Percentiles rank a stretch among this genome's conserved stretches.
phyloP scores from a whole-genome alignment of 2,797 vertebrate genomes.

The Phoxinus dragarum region DNA sequence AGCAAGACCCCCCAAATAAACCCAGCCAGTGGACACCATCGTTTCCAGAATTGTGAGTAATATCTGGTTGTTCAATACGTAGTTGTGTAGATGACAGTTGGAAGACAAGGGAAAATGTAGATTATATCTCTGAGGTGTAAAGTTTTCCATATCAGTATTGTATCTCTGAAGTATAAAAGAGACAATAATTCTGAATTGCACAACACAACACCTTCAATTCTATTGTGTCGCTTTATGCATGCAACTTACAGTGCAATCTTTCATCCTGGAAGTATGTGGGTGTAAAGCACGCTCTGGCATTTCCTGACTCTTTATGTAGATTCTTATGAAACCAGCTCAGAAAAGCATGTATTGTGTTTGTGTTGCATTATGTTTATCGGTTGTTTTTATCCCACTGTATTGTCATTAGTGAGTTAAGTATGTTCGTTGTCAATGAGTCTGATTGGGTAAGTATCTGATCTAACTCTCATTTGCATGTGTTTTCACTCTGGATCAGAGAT shows the following conservation, averaged over 20 bases:
- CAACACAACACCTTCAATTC: neutral
- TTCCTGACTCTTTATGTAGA: constrained; percentile 28
- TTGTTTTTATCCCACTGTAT: neutral
- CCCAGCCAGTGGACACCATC: constrained; percentile 61
- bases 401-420: neutral
- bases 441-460: neutral
- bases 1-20: constrained; percentile 63
- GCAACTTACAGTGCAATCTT: neutral
- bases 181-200: neutral
- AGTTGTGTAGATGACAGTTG: neutral
- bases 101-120: neutral
- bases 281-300: constrained; percentile 25
- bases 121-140: neutral
- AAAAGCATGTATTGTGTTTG: too few species aligned
- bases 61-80: neutral
- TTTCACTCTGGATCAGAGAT: constrained; percentile 32
- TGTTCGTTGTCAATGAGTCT: neutral
- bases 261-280: constrained; percentile 40
- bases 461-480: neutral
- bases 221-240: neutral
- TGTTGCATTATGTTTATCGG: neutral
- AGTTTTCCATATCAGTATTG: neutral
- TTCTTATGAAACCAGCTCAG: neutral
- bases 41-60: constrained; percentile 70
- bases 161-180: neutral